These are phyloP conservation scores for Scalopus aquaticus DNA, from an alignment of 2,113 vertebrate genomes.

Conservation along the genomic window DNA sequence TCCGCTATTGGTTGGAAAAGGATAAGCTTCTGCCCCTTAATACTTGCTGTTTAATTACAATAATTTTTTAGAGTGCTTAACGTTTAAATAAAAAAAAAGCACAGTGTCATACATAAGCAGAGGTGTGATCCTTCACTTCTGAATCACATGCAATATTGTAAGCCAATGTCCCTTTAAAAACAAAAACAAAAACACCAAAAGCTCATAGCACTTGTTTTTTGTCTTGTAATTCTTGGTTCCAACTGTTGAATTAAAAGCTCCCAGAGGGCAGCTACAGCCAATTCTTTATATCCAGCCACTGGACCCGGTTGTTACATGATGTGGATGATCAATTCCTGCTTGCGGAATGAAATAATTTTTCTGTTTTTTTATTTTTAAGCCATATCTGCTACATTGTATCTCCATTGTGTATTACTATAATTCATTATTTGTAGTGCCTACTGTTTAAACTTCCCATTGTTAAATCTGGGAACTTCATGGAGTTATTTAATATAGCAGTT, in stretches of 20 bases:
- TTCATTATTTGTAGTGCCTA: not conserved
- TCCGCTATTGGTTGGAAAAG: not conserved
- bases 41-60: not conserved
- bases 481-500: not conserved
- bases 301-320: not conserved
- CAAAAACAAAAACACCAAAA: not conserved
- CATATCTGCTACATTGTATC: not conserved
- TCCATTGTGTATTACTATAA: not conserved
- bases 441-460: not conserved
- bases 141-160: not conserved
- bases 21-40: not conserved
- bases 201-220: not conserved
- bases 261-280: not conserved
- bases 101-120: not conserved
- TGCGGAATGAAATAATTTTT: slow-evolving; percentile 3
- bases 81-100: not conserved
- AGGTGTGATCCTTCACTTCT: no score
- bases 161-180: no score
- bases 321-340: not conserved
- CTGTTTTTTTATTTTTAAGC: not conserved
- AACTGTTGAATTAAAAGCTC: not conserved
- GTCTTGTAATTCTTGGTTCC: not conserved
- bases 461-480: not conserved
- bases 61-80: not conserved
- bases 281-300: not conserved